Evolutionary conservation across 2,888 invertebrate species (phyloP).

Genomic region (Sepioteuthis lessoniana): DNA sequence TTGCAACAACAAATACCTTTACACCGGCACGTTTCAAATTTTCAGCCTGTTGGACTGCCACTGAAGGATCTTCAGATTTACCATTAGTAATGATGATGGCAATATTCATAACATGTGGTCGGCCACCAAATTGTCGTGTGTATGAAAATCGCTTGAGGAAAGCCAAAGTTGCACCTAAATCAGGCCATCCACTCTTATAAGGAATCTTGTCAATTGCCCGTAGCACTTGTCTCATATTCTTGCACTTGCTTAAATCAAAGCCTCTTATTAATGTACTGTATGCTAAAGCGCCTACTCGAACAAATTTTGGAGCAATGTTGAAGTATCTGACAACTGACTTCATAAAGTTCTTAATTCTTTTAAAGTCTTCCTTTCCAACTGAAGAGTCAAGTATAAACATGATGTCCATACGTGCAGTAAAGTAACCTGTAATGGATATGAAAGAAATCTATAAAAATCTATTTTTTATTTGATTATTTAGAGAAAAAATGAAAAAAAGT

Average conservation of each 20-base stretch:
- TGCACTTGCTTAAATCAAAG: background rate
- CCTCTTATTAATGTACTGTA: background rate
- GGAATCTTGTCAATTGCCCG: background rate
- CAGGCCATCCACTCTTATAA: background rate
- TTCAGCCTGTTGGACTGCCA: background rate
- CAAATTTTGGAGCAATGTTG: background rate
- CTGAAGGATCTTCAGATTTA: background rate
- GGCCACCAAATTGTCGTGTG: background rate
- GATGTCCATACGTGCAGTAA: background rate
- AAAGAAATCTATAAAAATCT: background rate
- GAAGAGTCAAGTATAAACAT: background rate
- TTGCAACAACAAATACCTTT: background rate
- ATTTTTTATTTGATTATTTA: too few relatives aligned
- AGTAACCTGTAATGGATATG: background rate
- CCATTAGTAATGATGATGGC: background rate
- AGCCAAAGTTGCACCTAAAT: background rate
- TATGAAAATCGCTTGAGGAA: background rate
- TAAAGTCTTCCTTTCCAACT: background rate
- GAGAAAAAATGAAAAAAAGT: too few relatives aligned
- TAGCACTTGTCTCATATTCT: conserved; percentile 17
- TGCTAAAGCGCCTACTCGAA: background rate
- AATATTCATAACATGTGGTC: background rate
- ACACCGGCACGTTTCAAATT: background rate
- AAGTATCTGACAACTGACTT: background rate
- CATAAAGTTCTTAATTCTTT: background rate